Percentiles rank a stretch among this genome's conserved stretches.
These are phyloP conservation scores for Drosophila elegans DNA, from an alignment of 1,140 invertebrate genomes.

Conservation along the genomic window DNA sequence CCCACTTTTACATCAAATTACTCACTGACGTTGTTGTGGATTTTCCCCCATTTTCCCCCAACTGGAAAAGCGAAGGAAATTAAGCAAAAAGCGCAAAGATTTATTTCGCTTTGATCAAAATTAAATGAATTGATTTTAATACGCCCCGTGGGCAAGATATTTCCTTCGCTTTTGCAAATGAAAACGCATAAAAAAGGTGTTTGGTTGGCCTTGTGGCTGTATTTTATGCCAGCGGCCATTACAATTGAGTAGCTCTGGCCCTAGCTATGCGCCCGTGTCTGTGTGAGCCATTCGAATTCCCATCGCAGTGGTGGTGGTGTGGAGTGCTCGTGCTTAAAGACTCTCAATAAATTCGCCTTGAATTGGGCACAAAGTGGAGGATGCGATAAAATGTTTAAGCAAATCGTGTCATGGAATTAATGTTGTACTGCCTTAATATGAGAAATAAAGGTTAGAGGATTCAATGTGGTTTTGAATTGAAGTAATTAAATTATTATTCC, in stretches of 20 bases:
- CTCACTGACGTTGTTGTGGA: conserved; percentile 79
- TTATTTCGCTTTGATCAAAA: conserved; percentile 84
- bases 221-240: conserved; percentile 60
- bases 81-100: conserved; percentile 84
- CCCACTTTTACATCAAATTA: conserved; percentile 56
- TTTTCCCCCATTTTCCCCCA: conserved; percentile 62
- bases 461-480: neutral
- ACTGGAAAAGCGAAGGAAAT: conserved; percentile 65
- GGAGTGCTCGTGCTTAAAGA: conserved; percentile 46
- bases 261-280: conserved; percentile 14
- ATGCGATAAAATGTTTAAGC: conserved; percentile 54
- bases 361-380: conserved; percentile 57
- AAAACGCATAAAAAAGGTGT: conserved; percentile 78
- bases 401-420: conserved; percentile 40
- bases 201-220: conserved; percentile 45
- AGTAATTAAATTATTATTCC: neutral
- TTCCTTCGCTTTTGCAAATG: conserved; percentile 74
- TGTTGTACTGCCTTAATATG: conserved; percentile 18
- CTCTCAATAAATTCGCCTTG: conserved; percentile 60
- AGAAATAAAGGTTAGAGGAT: conserved; percentile 5
- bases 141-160: conserved; percentile 83
- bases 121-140: conserved; percentile 84
- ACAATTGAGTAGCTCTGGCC: conserved; percentile 56
- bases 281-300: conserved; percentile 39
- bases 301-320: conserved; percentile 11